Evolutionary conservation across 2,113 vertebrate genomes (phyloP).

Genomic region (Psammodynastes pulverulentus): DNA sequence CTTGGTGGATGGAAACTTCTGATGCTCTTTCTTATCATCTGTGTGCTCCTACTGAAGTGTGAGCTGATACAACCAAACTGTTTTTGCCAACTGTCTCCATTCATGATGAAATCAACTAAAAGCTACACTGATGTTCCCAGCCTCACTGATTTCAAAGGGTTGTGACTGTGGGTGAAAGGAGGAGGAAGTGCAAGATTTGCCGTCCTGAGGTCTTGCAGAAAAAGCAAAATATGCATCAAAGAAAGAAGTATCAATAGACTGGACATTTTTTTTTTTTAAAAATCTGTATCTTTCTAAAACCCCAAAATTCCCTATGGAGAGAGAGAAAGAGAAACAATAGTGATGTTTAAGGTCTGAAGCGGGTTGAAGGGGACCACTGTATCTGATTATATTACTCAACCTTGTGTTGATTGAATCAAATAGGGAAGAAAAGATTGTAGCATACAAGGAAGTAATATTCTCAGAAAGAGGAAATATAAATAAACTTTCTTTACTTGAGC

Average conservation of each 20-base stretch:
- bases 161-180: not conserved
- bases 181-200: not conserved
- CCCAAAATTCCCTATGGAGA: not conserved
- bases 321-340: not conserved
- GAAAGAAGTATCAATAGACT: not conserved
- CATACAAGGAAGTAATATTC: not conserved
- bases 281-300: not conserved
- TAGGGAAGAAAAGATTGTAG: constrained; percentile 39
- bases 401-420: constrained; percentile 1
- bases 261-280: not conserved
- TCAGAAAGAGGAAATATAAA: constrained; percentile 36
- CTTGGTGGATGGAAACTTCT: not conserved
- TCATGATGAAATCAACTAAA: constrained; percentile 17
- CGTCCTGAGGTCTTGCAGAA: not conserved
- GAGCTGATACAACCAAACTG: not conserved
- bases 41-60: not conserved
- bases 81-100: not conserved
- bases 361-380: not conserved
- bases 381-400: not conserved
- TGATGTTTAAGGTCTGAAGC: not conserved
- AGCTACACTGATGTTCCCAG: constrained; percentile 8
- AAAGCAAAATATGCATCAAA: not conserved
- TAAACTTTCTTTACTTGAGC: not conserved
- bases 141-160: not conserved
- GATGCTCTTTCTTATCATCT: not conserved